Evolutionary conservation across 2,797 vertebrate genomes (phyloP), one percentile per base, ranked within the genome.

Genomic region (Sphenodon punctatus): DNA sequence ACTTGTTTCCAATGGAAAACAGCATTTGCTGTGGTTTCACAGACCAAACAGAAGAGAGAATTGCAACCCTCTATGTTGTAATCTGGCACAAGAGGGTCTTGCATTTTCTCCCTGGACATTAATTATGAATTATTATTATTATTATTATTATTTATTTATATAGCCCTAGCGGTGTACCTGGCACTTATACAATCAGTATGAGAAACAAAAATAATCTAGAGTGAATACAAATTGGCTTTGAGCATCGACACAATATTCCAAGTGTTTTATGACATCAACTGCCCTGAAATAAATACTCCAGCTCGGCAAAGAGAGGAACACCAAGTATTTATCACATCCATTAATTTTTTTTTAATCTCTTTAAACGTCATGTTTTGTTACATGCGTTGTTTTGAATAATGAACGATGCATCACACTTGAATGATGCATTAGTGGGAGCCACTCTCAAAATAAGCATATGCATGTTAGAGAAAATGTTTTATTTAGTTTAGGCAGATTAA

Each of bases 401-500:
- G 27, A 5, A 19, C 58, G 64, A 66, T 79, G 68, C 70, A 46
- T 59, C 67, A 45, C 17, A 34, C 39, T 55, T 30, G 59, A 82
- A 75, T 0, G 0, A 73, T 23, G 19, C 7, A 56, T 67, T 66
- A 68, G 32, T 64, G 66, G 1, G 1, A 63, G 71, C 49, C 67
- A 46, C 84, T 88, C 38, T 41, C 82, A 78, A 80, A 88, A 80
- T 49, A 71, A 86, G 67, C 64, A 80, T 12, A 70, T 71, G 51
- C 20, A 53, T 59, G 42, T 27, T 17, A 59, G 59, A 73, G 45
- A 75, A 67, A 1, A 45, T 39, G 15, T 48, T 85, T 84, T 49
- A 38, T 78, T 80, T 80, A 25, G 46, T 75, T 78, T 81, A 23
- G 7, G 30, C 60, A 55, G 49, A 42, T 75, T 84, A 27, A 13